phyloP scores from a whole-genome alignment of 2,888 invertebrate genomes.

The Steinernema hermaphroditum region DNA sequence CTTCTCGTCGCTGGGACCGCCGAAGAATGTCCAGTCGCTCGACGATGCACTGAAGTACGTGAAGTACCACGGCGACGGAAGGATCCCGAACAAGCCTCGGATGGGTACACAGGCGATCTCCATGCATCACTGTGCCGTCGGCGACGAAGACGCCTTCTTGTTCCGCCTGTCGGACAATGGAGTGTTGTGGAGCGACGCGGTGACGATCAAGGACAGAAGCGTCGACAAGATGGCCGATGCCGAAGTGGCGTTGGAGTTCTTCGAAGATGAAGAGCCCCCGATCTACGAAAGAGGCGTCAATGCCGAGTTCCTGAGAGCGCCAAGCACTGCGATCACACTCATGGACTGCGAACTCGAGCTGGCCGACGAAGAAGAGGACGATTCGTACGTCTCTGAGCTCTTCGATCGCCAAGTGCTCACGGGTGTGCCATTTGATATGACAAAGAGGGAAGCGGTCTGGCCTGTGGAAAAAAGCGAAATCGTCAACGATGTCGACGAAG shows the following conservation, averaged over 20 bases:
- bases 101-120: neutral
- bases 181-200: neutral
- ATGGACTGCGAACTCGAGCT: neutral
- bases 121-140: constrained; percentile 7
- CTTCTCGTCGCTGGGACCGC: constrained; percentile 11
- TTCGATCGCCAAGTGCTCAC: no score
- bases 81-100: neutral
- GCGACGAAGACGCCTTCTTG: constrained; percentile 10
- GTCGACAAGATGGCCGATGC: neutral
- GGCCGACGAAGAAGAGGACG: neutral
- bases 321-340: neutral
- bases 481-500: neutral
- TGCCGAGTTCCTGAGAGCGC: neutral
- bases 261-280: neutral
- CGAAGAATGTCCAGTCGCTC: constrained; percentile 1
- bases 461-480: neutral
- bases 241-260: neutral
- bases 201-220: neutral
- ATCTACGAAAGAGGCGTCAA: neutral
- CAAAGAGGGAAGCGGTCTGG: neutral
- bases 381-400: no score
- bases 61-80: neutral
- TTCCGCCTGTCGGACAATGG: neutral
- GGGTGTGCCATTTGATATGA: neutral
- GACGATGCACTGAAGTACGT: neutral